Conservation (phyloP, 2,888 invertebrate genomes). For the Carterocephalus palaemon region DNA sequence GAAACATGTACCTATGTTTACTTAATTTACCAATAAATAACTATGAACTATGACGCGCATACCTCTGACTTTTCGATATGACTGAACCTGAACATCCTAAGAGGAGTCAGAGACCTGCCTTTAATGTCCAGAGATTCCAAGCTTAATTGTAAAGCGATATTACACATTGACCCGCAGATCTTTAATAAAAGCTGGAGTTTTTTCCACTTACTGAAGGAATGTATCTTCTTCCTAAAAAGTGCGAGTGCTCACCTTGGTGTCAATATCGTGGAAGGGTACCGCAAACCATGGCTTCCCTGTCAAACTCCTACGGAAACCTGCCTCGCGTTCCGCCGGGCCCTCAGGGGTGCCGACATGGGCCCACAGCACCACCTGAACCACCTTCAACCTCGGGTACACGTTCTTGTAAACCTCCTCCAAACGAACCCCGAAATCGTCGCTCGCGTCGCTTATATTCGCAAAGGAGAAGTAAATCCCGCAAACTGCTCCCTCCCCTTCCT, state of each 20-base stretch:
- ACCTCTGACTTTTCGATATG: too few species aligned
- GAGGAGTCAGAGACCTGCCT: too few species aligned
- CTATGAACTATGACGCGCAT: too few species aligned
- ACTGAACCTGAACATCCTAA: too few species aligned
- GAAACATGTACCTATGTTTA: too few species aligned
- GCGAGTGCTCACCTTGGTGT: conserved; percentile 85
- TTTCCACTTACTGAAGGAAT: too few species aligned
- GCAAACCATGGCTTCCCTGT: conserved; percentile 85
- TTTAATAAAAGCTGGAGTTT: too few species aligned
- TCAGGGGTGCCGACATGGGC: conserved; percentile 77
- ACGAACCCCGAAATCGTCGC: conserved; percentile 83
- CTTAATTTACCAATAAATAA: too few species aligned
- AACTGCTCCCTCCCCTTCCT: conserved; percentile 71
- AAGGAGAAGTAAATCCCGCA: conserved; percentile 85
- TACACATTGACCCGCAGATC: too few species aligned
- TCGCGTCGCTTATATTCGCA: conserved; percentile 82
- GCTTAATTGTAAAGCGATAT: too few species aligned
- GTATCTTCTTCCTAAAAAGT: too few species aligned
- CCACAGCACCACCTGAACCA: conserved; percentile 85
- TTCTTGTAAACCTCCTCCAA: conserved; percentile 78
- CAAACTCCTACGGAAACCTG: conserved; percentile 80
- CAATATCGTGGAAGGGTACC: conserved; percentile 84
- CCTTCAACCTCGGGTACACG: conserved; percentile 75
- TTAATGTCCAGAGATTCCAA: too few species aligned
- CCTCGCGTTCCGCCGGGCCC: conserved; percentile 82